These are phyloP conservation scores for Oxycera nigricornis DNA, from an alignment of 2,888 invertebrate genomes.

Conservation along the genomic window DNA sequence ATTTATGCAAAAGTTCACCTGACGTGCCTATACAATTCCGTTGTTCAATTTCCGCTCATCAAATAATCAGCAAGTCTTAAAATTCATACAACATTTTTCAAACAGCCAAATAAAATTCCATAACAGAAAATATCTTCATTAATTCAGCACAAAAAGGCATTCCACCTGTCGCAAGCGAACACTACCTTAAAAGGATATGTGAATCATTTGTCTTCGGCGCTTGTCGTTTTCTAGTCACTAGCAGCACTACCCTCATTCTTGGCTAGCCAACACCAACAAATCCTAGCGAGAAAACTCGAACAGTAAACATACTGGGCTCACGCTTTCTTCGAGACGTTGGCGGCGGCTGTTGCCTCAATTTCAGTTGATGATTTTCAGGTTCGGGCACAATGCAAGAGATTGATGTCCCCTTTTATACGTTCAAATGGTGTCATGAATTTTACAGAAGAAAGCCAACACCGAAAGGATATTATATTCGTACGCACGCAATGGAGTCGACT, in stretches of 20 bases:
- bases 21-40: too few species aligned
- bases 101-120: neutral
- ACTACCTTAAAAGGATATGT: constrained; percentile 31
- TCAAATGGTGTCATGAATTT: constrained; percentile 41
- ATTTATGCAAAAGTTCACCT: too few species aligned
- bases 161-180: constrained; percentile 18
- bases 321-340: neutral
- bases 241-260: too few species aligned
- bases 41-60: too few species aligned
- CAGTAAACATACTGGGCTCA: neutral
- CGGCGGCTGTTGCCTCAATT: constrained; percentile 21
- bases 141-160: neutral
- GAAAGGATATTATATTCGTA: constrained; percentile 29
- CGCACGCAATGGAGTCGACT: too few species aligned
- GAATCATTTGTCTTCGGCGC: constrained; percentile 29
- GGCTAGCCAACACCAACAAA: neutral
- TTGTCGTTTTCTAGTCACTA: too few species aligned
- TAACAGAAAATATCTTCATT: neutral
- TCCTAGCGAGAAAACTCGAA: neutral
- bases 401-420: constrained; percentile 40
- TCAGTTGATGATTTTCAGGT: constrained; percentile 35
- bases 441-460: constrained; percentile 37
- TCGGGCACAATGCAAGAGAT: constrained; percentile 37
- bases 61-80: too few species aligned
- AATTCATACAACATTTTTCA: too few species aligned